phyloP scores from a whole-genome alignment of 1,140 invertebrate species.

The Anadara kagoshimensis region DNA sequence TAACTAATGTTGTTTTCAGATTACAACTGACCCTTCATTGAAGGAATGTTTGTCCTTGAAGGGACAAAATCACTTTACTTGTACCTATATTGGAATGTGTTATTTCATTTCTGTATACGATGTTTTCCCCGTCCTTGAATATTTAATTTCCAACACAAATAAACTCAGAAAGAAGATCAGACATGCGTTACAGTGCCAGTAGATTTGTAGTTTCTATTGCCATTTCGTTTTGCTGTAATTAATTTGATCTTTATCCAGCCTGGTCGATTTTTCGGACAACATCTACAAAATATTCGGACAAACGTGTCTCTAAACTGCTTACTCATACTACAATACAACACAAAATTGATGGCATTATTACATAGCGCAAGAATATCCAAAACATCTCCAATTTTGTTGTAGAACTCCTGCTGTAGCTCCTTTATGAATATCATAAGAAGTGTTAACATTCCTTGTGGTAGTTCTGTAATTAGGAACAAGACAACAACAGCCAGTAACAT shows the following conservation, averaged over 20 bases:
- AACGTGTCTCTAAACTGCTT: slow-evolving; percentile 94
- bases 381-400: slow-evolving; percentile 83
- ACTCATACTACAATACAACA: slow-evolving; percentile 95
- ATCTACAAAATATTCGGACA: slow-evolving; percentile 64
- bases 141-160: no score
- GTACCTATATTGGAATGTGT: no score
- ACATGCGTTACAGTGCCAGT: slow-evolving; percentile 4
- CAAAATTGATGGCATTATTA: slow-evolving; percentile 94
- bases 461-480: slow-evolving; percentile 89
- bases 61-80: no score
- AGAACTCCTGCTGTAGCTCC: slow-evolving; percentile 66
- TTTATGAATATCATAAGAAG: slow-evolving; percentile 53
- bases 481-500: slow-evolving; percentile 92
- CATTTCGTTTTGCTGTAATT: slow-evolving; percentile 26
- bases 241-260: slow-evolving; percentile 60
- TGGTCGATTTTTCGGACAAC: slow-evolving; percentile 51
- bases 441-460: slow-evolving; percentile 79
- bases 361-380: slow-evolving; percentile 93
- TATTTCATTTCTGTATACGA: no score
- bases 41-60: no score
- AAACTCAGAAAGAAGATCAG: background rate
- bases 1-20: no score
- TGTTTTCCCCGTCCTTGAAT: no score
- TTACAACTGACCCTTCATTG: no score
- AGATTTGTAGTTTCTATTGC: slow-evolving; percentile 11